These are phyloP conservation scores for Trichogramma dendrolimi DNA, from an alignment of 2,888 invertebrate genomes.

Conservation along the genomic window DNA sequence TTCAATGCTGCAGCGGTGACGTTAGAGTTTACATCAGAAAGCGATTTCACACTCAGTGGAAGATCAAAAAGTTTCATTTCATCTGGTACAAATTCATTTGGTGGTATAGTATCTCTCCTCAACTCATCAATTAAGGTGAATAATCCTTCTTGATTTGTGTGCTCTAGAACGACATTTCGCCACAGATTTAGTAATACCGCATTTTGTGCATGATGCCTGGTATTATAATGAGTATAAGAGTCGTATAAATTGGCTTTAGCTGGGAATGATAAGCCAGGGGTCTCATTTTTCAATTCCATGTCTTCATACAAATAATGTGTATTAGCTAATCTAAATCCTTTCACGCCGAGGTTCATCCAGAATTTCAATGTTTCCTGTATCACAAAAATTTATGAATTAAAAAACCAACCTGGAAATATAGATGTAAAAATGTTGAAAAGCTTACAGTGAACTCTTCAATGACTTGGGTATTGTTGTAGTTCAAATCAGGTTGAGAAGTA, in stretches of 20 bases:
- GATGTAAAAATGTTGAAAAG: background rate
- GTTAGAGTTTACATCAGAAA: constrained; percentile 33
- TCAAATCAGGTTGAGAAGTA: constrained; percentile 70
- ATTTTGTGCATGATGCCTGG: constrained; percentile 62
- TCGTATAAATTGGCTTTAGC: constrained; percentile 55
- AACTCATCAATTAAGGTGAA: constrained; percentile 44
- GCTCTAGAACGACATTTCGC: constrained; percentile 60
- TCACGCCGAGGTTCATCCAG: constrained; percentile 74
- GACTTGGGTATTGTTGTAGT: constrained; percentile 69
- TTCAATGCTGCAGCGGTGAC: constrained; percentile 36
- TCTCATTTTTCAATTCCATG: constrained; percentile 55
- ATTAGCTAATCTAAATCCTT: constrained; percentile 73
- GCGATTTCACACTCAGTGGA: constrained; percentile 42
- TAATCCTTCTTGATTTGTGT: constrained; percentile 53
- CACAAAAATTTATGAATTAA: constrained; percentile 6
- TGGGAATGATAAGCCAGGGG: constrained; percentile 28
- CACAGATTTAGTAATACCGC: constrained; percentile 62
- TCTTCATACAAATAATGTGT: constrained; percentile 66
- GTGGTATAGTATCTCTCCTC: constrained; percentile 36
- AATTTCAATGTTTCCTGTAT: constrained; percentile 61
- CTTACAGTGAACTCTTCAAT: constrained; percentile 59
- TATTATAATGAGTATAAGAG: constrained; percentile 64
- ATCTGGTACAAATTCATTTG: no score
- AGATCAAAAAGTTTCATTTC: constrained; percentile 34
- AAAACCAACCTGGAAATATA: background rate